A percentile compares a stretch with the other conserved stretches of the same genome.
These are phyloP conservation scores for Drosophila bunnanda DNA, from an alignment of 2,888 invertebrate species.

Conservation along the genomic window DNA sequence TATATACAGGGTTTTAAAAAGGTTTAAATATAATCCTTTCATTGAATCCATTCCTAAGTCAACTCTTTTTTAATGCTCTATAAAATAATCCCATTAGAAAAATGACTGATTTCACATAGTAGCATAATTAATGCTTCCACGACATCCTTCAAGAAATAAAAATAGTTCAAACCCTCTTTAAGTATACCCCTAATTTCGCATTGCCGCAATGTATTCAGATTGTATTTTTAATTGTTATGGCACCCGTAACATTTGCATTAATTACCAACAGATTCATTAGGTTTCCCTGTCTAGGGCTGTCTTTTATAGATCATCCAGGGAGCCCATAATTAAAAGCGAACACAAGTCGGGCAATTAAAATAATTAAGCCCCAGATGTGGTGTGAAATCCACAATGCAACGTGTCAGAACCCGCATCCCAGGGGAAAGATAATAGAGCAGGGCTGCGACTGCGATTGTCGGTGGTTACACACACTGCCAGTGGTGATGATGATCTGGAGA, in stretches of 20 bases:
- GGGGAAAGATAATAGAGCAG: slow-evolving; percentile 12
- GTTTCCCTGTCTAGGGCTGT: slow-evolving; percentile 24
- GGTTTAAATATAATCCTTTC: too few species aligned
- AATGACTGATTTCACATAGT: background rate
- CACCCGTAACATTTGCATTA: slow-evolving; percentile 34
- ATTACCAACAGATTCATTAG: slow-evolving; percentile 43
- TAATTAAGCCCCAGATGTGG: slow-evolving; percentile 69
- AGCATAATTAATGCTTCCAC: background rate
- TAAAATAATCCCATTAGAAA: background rate
- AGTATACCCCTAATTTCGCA: background rate
- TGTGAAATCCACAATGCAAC: slow-evolving; percentile 72
- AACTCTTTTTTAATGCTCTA: background rate
- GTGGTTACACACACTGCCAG: background rate
- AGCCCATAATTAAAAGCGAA: slow-evolving; percentile 60
- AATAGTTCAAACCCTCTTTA: background rate
- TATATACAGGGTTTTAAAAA: too few species aligned
- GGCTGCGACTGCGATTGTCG: slow-evolving; percentile 29
- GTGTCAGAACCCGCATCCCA: slow-evolving; percentile 68
- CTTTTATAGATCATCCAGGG: slow-evolving; percentile 33
- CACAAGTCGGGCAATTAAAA: slow-evolving; percentile 65
- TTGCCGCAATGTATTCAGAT: slow-evolving; percentile 10
- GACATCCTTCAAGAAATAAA: background rate
- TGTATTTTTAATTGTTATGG: slow-evolving; percentile 24
- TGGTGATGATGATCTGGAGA: slow-evolving; percentile 38
- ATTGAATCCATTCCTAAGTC: background rate